Evolutionary conservation across 92 coral and sea anemone species (phyloP).

Genomic region (Actinostola sp.): DNA sequence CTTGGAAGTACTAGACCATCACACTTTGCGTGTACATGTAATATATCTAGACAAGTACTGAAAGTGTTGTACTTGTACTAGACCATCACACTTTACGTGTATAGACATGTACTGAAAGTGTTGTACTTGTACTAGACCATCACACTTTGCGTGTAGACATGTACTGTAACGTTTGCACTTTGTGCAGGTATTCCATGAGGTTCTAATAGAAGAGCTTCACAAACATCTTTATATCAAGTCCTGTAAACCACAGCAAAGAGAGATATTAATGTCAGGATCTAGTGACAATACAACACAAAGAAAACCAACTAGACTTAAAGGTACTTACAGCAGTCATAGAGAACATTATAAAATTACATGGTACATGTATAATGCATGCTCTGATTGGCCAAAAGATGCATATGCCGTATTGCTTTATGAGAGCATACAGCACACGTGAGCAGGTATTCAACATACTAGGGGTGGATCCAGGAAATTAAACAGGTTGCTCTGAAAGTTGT

Average conservation of each 20-base stretch:
- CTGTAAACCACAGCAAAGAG: conserved; percentile 35
- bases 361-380: neutral
- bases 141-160: neutral
- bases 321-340: conserved; percentile 5
- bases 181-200: conserved; percentile 87
- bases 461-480: too few species aligned
- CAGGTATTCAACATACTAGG: too few species aligned
- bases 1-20: too few species aligned
- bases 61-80: too few species aligned
- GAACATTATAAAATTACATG: neutral
- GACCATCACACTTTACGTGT: too few species aligned
- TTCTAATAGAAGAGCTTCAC: conserved; percentile 84
- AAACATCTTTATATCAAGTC: conserved; percentile 92
- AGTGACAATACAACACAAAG: conserved; percentile 33
- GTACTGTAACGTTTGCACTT: neutral
- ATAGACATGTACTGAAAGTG: too few species aligned
- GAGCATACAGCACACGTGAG: too few species aligned
- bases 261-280: conserved; percentile 46
- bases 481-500: too few species aligned
- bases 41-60: too few species aligned
- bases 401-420: too few species aligned
- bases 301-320: conserved; percentile 30
- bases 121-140: neutral
- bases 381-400: too few species aligned
- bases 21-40: too few species aligned